Evolutionary conservation across 2,113 vertebrate species (phyloP).

Genomic region (Anoura caudifer): DNA sequence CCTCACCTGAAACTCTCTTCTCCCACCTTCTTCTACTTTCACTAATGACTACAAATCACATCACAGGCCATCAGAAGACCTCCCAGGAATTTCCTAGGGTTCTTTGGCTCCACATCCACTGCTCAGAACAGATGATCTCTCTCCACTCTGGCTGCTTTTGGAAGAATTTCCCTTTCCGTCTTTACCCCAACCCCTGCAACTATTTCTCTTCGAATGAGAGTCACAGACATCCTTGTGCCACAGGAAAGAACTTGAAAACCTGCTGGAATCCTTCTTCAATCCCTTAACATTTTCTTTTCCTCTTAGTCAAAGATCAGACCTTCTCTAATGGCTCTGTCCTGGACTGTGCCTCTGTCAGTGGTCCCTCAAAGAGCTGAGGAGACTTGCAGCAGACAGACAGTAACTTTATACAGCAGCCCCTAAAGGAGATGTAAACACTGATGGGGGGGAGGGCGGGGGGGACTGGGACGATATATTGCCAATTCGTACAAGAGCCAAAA

Average conservation of each 20-base stretch:
- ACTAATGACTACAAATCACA: not conserved
- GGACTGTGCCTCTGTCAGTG: not conserved
- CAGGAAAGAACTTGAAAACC: not conserved
- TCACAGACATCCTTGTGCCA: not conserved
- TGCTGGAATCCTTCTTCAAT: not conserved
- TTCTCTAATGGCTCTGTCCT: not conserved
- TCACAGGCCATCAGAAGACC: not conserved
- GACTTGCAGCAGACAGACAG: not conserved
- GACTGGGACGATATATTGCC: not conserved
- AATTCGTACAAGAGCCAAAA: not conserved
- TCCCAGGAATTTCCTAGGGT: not conserved
- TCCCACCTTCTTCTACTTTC: not conserved
- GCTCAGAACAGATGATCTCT: not conserved
- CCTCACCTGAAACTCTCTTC: not conserved
- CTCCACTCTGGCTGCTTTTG: not conserved
- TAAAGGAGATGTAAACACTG: not conserved
- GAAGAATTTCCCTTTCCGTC: not conserved
- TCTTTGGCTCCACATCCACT: not conserved
- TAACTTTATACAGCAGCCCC: constrained; percentile 12
- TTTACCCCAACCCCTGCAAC: not conserved
- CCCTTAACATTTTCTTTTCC: not conserved
- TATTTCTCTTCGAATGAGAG: not conserved
- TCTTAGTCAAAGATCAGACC: not conserved
- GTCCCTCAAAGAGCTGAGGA: not conserved
- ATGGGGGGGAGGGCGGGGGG: not conserved